A percentile compares a stretch with the other conserved stretches of the same genome.
Evolutionary conservation across 23 tunicate genomes (phyloP).

Genomic region (Trididemnum miniatum): DNA sequence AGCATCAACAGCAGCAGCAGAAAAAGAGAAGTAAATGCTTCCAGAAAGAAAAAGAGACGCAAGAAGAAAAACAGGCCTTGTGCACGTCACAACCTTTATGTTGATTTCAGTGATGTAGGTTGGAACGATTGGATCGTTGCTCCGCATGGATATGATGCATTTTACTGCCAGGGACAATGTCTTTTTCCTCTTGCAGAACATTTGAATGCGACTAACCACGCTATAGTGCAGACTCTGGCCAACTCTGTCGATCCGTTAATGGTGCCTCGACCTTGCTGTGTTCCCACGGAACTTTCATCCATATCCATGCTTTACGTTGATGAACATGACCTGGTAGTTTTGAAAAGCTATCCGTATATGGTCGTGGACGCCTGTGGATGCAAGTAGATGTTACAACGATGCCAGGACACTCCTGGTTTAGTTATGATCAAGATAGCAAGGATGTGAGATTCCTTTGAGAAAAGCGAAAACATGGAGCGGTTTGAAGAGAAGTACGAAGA

Average conservation of each 20-base stretch:
- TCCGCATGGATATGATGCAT: conserved; percentile 93
- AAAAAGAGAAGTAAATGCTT: conserved; percentile 26
- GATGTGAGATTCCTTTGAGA: too few species aligned
- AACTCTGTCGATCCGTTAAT: conserved; percentile 50
- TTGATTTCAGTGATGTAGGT: conserved; percentile 77
- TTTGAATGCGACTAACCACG: conserved; percentile 94
- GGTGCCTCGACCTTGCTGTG: conserved; percentile 83
- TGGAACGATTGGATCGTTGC: conserved; percentile 96
- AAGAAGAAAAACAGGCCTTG: conserved; percentile 46
- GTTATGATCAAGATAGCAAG: too few species aligned
- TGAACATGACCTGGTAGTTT: conserved; percentile 71
- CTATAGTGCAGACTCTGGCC: conserved; percentile 88
- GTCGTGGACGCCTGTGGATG: conserved; percentile 81
- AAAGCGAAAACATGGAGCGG: too few species aligned
- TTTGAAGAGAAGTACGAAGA: too few species aligned
- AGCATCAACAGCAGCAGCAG: conserved; percentile 1
- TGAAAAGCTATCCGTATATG: conserved; percentile 85
- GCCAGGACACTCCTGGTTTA: too few species aligned
- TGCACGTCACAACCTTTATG: conserved; percentile 75
- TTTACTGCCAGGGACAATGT: conserved; percentile 80
- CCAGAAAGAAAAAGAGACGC: conserved; percentile 40
- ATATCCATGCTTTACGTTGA: conserved; percentile 87
- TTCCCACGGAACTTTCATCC: conserved; percentile 70
- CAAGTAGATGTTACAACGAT: too few species aligned
- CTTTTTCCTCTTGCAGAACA: conserved; percentile 76